A percentile compares a stretch with the other conserved stretches of the same genome.
Evolutionary conservation across 2,888 invertebrate species (phyloP).

Genomic region (Drosophila borealis): DNA sequence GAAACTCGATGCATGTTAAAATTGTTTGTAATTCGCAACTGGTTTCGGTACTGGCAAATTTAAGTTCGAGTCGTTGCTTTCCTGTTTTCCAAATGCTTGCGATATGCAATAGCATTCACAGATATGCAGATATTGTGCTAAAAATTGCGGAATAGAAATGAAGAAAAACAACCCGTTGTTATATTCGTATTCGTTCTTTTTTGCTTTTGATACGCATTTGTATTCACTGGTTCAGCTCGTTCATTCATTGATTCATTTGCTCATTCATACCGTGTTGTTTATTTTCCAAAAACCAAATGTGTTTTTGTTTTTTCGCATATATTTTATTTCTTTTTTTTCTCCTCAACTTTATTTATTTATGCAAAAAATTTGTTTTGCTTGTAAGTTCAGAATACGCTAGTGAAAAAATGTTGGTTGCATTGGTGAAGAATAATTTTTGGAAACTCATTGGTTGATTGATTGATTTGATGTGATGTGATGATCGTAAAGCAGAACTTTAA

Average conservation of each 20-base stretch:
- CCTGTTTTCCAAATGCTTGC: neutral
- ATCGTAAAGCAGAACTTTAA: too few species aligned
- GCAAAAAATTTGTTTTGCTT: constrained; percentile 61
- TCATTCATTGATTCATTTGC: constrained; percentile 68
- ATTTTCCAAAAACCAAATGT: constrained; percentile 62
- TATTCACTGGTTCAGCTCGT: constrained; percentile 37
- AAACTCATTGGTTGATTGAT: too few species aligned
- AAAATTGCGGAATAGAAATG: constrained; percentile 1
- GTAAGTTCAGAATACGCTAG: constrained; percentile 32
- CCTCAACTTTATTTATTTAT: constrained; percentile 69
- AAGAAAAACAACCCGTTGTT: constrained; percentile 21
- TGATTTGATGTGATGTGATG: too few species aligned
- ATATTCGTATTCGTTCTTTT: constrained; percentile 18
- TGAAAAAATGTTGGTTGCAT: constrained; percentile 52
- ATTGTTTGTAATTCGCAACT: neutral
- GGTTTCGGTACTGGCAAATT: too few species aligned
- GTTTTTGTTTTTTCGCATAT: constrained; percentile 30
- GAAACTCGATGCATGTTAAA: too few species aligned
- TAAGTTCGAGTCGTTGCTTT: neutral
- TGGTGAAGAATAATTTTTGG: too few species aligned
- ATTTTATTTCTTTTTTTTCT: constrained; percentile 18
- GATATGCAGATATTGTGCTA: constrained; percentile 23
- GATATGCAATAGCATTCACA: neutral
- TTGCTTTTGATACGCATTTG: constrained; percentile 29
- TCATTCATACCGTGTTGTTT: constrained; percentile 74